Conservation (phyloP, 2,113 vertebrate genomes). For the Grallaria varia region DNA sequence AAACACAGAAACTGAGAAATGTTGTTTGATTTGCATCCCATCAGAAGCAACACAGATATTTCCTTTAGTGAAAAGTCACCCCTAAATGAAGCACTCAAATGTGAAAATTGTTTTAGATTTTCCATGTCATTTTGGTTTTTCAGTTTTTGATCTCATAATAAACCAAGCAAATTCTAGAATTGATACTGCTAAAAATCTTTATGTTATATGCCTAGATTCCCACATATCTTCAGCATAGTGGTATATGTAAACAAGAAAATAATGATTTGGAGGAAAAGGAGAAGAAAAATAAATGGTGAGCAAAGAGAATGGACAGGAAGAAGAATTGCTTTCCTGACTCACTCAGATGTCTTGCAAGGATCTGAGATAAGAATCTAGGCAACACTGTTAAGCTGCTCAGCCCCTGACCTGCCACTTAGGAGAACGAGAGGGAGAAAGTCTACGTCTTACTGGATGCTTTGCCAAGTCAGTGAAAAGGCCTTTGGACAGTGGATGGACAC, state of each 20-base stretch:
- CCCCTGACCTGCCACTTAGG: not conserved
- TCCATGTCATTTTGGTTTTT: not conserved
- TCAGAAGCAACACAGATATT: not conserved
- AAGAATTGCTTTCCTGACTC: not conserved
- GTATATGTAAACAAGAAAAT: not conserved
- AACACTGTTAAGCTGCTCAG: not conserved
- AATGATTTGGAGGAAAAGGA: not conserved
- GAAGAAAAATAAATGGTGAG: not conserved
- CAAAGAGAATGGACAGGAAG: not conserved
- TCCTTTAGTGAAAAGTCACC: not conserved
- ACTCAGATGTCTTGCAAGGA: not conserved
- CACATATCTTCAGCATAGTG: rapidly evolving
- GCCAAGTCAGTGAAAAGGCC: not conserved
- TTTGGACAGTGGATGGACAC: not conserved
- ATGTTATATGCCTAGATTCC: not conserved
- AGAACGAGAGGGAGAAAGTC: not conserved
- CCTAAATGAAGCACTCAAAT: not conserved
- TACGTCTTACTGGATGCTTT: not conserved
- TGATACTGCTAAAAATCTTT: not conserved
- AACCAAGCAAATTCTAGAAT: not conserved
- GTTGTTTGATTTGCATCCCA: not conserved
- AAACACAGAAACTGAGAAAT: not conserved
- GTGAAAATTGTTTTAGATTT: not conserved
- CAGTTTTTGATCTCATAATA: not conserved
- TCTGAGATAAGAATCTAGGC: not conserved